Evolutionary conservation across 2,888 invertebrate species (phyloP).

Genomic region (Acanthosepion pharaonis): DNA sequence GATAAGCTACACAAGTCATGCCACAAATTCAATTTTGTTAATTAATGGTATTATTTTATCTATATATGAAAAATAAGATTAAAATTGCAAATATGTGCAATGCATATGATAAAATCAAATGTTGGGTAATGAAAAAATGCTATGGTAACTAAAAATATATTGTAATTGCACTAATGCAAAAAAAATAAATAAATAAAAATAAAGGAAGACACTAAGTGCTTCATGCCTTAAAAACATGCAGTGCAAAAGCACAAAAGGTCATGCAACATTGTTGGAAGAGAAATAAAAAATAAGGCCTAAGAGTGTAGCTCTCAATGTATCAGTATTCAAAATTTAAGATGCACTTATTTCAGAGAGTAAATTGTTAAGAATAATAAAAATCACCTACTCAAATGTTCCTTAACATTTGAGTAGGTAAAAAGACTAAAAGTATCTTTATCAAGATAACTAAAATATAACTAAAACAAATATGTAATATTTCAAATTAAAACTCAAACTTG

Average conservation of each 20-base stretch:
- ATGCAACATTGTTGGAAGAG: background rate
- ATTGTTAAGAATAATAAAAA: background rate
- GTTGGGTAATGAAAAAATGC: background rate
- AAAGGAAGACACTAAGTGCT: too few species aligned
- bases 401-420: background rate
- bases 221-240: background rate
- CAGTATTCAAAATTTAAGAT: background rate
- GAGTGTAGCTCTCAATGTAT: background rate
- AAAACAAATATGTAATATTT: background rate
- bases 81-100: background rate
- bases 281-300: background rate
- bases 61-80: background rate
- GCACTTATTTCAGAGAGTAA: background rate
- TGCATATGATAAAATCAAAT: background rate
- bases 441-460: background rate
- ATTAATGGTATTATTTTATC: too few species aligned
- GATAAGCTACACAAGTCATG: conserved; percentile 7
- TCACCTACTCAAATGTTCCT: background rate
- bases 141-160: background rate
- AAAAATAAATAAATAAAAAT: background rate
- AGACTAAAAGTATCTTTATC: background rate
- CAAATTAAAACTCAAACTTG: background rate
- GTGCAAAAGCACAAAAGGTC: background rate
- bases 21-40: background rate
- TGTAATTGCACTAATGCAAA: background rate